Evolutionary conservation across 2,888 invertebrate species (phyloP), one percentile per base, ranked within the genome.

Genomic region (Mimumesa dahlbomi): DNA sequence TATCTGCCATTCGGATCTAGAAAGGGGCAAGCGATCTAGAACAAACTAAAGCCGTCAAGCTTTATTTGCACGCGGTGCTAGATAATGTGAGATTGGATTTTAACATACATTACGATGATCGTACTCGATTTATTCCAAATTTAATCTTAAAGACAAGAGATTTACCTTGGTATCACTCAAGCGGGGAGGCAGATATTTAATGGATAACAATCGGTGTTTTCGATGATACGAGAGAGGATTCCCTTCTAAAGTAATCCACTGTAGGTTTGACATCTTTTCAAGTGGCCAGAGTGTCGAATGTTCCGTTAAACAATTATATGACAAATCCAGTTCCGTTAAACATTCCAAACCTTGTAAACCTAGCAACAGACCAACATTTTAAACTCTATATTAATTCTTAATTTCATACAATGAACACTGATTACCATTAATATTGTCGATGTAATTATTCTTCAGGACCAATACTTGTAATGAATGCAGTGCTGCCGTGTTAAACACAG

Each of bases 171-270:
- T 90, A 22, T 90, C 90, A 6, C 90, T 89, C 11, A 92, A 90
- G 73, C 91, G 91, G 63, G 90, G 90, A 83, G 93, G 92, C 45
- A 94, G 87, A 87, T 92, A 92, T 76, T 91, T 90, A 1, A 91
- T 90, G 0, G 92, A 90, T 0, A 90, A 87, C 59, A 89, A 78
- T 34, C 93, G 90, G 85, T 94, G 93, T 40, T 91, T 91, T 0
- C 92, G 91, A 87, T 93, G 92, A 84, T 91, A 93, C 56, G 91
- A 90, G 14, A 94, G 81, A 0, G 94, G 94, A 90, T 94, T 94
- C 3, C 92, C 92, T 71, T 90, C 90, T 11, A 94, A 88, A 76
- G 91, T 91, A 9, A 94, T 81, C 84, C 90, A 91, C 46, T 91
- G 88, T 3, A 94, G 87, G 0, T 91, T 89, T 1, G 91, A 85